These are phyloP conservation scores for Micrasema minimum DNA, from an alignment of 1,140 invertebrate genomes.

Conservation along the genomic window DNA sequence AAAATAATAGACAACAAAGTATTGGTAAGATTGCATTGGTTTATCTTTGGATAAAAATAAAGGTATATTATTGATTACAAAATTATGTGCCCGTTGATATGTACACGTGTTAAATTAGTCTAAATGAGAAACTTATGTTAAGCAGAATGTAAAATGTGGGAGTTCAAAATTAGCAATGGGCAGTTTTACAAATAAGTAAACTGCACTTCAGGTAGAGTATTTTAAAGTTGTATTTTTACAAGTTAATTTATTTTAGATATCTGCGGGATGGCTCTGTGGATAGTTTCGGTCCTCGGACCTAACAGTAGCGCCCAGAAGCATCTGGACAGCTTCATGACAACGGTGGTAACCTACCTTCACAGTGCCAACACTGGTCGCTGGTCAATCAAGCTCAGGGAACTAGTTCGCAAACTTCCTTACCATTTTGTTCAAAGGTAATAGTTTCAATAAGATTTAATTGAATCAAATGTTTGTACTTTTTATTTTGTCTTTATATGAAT, in stretches of 20 bases:
- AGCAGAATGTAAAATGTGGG: no score
- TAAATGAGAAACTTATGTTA: no score
- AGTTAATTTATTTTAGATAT: conserved; percentile 66
- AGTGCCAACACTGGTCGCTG: conserved; percentile 88
- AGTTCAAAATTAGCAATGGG: no score
- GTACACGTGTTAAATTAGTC: no score
- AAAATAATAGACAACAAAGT: conserved; percentile 46
- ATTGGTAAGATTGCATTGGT: conserved; percentile 49
- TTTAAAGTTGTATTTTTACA: no score
- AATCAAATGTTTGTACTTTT: no score
- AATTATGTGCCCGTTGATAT: no score
- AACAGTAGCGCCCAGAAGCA: conserved; percentile 75
- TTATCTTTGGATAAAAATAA: no score
- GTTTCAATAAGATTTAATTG: not conserved
- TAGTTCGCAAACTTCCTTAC: conserved; percentile 71
- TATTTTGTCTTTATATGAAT: not conserved
- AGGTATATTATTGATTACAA: no score
- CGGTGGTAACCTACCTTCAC: conserved; percentile 89
- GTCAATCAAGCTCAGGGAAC: conserved; percentile 72
- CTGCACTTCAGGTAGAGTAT: no score
- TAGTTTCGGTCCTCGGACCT: conserved; percentile 73
- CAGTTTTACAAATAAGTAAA: no score
- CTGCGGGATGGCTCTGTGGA: conserved; percentile 74
- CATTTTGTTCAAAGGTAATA: conserved; percentile 65
- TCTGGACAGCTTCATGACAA: conserved; percentile 83